A percentile compares a stretch with the other conserved stretches of the same genome.
phyloP scores from a whole-genome alignment of 2,888 invertebrate species.

The Drosophila limbata region DNA sequence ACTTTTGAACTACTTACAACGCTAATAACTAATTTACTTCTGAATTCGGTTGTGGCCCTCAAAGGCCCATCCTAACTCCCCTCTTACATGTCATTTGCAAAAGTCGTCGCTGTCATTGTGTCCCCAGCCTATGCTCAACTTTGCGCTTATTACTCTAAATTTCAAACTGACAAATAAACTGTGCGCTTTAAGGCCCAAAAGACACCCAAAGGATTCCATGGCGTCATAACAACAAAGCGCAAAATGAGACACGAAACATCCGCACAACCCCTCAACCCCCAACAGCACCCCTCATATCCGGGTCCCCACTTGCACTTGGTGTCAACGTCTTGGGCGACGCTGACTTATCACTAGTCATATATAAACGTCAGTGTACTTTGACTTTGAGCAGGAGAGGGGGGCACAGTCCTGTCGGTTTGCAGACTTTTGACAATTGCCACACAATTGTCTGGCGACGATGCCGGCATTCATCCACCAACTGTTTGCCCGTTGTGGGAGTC shows the following conservation, averaged over 20 bases:
- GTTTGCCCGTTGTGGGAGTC: conserved; percentile 63
- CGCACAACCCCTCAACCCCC: neutral
- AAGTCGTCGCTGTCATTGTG: conserved; percentile 45
- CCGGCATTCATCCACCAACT: conserved; percentile 50
- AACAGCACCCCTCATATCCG: neutral
- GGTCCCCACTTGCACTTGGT: conserved; percentile 60
- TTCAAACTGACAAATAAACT: conserved; percentile 81
- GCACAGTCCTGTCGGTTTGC: conserved; percentile 40
- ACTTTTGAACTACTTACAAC: conserved; percentile 77
- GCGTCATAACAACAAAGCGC: conserved; percentile 69
- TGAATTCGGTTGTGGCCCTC: conserved; percentile 28
- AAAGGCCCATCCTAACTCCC: neutral
- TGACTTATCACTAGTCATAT: conserved; percentile 81
- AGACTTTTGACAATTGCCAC: conserved; percentile 83
- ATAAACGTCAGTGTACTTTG: conserved; percentile 65
- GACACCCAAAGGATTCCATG: conserved; percentile 69
- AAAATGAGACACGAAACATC: conserved; percentile 45
- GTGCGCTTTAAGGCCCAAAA: conserved; percentile 67
- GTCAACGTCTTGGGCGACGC: conserved; percentile 56
- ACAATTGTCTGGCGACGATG: conserved; percentile 76
- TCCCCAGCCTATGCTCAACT: conserved; percentile 69
- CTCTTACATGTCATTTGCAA: conserved; percentile 49
- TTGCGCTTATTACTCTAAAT: conserved; percentile 69
- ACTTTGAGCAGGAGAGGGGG: neutral
- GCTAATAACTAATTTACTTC: conserved; percentile 81